Evolutionary conservation across 2,113 vertebrate genomes (phyloP).

Genomic region (Ifrita kowaldi): DNA sequence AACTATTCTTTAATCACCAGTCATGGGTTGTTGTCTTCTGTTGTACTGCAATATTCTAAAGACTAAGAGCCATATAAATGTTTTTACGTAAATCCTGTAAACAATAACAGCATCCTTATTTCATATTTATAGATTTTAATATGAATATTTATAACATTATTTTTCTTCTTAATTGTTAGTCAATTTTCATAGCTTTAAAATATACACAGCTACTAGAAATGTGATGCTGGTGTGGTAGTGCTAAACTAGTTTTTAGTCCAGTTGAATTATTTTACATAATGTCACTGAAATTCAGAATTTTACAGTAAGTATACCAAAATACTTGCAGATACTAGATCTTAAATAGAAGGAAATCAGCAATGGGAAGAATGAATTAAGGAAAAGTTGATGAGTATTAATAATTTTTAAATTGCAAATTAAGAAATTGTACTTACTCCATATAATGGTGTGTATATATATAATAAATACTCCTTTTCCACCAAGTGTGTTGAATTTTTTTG

Average conservation of each 20-base stretch:
- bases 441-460: not conserved
- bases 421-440: not conserved
- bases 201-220: not conserved
- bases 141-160: not conserved
- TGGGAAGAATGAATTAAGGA: not conserved
- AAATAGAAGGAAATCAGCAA: not conserved
- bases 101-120: not conserved
- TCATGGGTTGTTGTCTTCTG: not conserved
- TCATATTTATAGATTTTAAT: not conserved
- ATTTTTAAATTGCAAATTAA: not conserved
- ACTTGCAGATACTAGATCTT: not conserved
- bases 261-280: not conserved
- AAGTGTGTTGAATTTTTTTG: not conserved
- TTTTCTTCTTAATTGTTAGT: not conserved
- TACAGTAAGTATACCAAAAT: not conserved
- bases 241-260: not conserved
- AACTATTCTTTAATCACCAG: not conserved
- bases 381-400: not conserved
- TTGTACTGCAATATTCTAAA: not conserved
- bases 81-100: not conserved
- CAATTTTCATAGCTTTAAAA: not conserved
- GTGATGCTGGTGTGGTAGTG: not conserved
- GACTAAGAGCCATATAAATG: not conserved
- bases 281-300: not conserved
- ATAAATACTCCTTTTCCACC: not conserved